A percentile compares a stretch with the other conserved stretches of the same genome.
Evolutionary conservation across 2,113 vertebrate species (phyloP).

Genomic region (Crotalus tigris): DNA sequence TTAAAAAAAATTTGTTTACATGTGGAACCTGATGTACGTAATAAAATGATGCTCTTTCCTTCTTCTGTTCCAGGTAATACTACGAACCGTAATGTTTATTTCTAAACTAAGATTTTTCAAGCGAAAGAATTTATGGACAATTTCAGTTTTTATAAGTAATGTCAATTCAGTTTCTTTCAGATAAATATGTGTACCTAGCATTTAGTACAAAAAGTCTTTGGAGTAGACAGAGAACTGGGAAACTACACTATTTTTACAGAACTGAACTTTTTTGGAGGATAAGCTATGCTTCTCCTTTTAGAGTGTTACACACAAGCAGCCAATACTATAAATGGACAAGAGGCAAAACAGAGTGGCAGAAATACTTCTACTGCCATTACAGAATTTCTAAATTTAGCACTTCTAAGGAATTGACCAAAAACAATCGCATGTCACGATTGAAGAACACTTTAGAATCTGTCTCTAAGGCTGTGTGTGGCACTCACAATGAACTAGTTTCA

Average conservation of each 20-base stretch:
- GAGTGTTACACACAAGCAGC: conserved; percentile 66
- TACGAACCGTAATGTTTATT: conserved; percentile 37
- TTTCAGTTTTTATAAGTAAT: conserved; percentile 72
- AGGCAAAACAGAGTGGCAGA: conserved; percentile 65
- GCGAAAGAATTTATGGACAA: conserved; percentile 59
- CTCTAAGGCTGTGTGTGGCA: conserved; percentile 87
- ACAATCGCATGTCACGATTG: conserved; percentile 85
- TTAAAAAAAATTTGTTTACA: neutral
- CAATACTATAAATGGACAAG: conserved; percentile 64
- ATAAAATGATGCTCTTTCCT: conserved; percentile 10
- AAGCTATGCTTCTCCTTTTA: conserved; percentile 57
- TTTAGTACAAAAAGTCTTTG: conserved; percentile 73
- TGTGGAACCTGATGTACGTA: neutral
- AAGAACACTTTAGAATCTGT: conserved; percentile 86
- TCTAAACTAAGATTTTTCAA: conserved; percentile 55
- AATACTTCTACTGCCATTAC: conserved; percentile 57
- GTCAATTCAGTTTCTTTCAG: conserved; percentile 77
- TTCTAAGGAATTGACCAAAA: conserved; percentile 77
- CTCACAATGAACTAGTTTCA: conserved; percentile 83
- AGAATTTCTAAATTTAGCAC: conserved; percentile 75
- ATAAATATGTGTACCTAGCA: conserved; percentile 73
- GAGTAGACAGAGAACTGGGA: conserved; percentile 69
- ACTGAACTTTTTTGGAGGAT: conserved; percentile 58
- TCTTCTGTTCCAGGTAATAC: conserved; percentile 65
- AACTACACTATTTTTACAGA: conserved; percentile 54